These are phyloP conservation scores for Sceloporus undulatus DNA, from an alignment of 2,113 vertebrate species.

Conservation along the genomic window DNA sequence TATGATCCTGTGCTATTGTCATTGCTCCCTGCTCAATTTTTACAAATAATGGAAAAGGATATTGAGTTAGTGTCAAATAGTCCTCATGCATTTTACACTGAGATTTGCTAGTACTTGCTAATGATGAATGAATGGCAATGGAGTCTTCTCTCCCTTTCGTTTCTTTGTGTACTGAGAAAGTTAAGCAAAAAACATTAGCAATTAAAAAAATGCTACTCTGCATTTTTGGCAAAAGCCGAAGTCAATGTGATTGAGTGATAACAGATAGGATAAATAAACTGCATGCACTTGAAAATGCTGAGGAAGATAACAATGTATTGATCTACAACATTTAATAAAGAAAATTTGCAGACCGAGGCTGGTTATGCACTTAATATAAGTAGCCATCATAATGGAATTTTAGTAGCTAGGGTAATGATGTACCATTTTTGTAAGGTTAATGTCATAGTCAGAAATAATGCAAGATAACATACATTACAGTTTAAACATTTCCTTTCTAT, in stretches of 20 bases:
- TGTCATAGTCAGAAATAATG: neutral
- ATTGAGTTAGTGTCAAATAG: constrained; percentile 15
- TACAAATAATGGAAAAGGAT: constrained; percentile 27
- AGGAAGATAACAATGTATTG: constrained; percentile 23
- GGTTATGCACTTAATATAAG: constrained; percentile 35
- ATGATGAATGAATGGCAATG: neutral
- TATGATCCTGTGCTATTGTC: neutral
- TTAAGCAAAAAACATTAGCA: constrained; percentile 40
- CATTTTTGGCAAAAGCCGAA: constrained; percentile 44
- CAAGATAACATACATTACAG: constrained; percentile 1
- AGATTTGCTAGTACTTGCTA: constrained; percentile 32
- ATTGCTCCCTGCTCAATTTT: neutral
- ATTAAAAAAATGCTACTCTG: constrained; percentile 37
- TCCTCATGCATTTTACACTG: neutral
- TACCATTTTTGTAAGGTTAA: neutral
- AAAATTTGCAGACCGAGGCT: constrained; percentile 42
- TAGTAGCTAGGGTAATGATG: constrained; percentile 14
- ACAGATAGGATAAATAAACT: constrained; percentile 43
- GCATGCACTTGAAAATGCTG: neutral
- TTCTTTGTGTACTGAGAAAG: constrained; percentile 44
- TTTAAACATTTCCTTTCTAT: constrained; percentile 3
- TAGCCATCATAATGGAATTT: constrained; percentile 2
- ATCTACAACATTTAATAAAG: constrained; percentile 44
- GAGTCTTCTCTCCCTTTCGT: neutral
- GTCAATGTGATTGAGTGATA: constrained; percentile 32